Conservation (phyloP, 2,113 vertebrate genomes). For the Pavo muticus region DNA sequence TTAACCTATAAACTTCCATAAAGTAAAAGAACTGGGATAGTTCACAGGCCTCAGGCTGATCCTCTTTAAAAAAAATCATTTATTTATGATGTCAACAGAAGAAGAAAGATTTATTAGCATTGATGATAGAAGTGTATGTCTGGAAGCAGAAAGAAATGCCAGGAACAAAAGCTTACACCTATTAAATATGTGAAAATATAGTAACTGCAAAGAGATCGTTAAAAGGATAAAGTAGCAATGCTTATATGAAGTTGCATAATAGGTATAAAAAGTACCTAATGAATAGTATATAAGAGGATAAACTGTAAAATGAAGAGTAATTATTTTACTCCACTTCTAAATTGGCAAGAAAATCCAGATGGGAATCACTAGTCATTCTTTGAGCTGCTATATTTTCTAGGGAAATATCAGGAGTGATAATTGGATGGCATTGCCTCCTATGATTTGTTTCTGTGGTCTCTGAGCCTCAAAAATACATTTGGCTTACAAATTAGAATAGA, state of each 20-base stretch:
- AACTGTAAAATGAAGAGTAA: neutral
- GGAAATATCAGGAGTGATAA: neutral
- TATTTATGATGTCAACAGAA: accelerated
- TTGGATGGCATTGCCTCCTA: neutral
- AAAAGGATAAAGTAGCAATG: neutral
- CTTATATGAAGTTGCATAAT: neutral
- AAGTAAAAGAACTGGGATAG: neutral
- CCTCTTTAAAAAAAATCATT: neutral
- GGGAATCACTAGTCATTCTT: neutral
- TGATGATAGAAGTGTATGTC: neutral
- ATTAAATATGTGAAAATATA: neutral
- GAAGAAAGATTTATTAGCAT: neutral
- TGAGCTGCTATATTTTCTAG: neutral
- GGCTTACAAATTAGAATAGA: neutral
- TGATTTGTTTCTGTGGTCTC: neutral
- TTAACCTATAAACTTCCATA: neutral
- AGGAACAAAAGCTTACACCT: conserved; percentile 9
- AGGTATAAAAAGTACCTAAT: neutral
- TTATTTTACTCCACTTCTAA: neutral
- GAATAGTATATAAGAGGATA: neutral
- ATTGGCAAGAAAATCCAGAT: neutral
- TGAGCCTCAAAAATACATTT: neutral
- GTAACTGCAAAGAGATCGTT: neutral
- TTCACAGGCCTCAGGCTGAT: neutral
- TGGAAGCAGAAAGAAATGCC: neutral